These are phyloP conservation scores for Xanthorhoe designata DNA, from an alignment of 2,888 invertebrate species.

Conservation along the genomic window DNA sequence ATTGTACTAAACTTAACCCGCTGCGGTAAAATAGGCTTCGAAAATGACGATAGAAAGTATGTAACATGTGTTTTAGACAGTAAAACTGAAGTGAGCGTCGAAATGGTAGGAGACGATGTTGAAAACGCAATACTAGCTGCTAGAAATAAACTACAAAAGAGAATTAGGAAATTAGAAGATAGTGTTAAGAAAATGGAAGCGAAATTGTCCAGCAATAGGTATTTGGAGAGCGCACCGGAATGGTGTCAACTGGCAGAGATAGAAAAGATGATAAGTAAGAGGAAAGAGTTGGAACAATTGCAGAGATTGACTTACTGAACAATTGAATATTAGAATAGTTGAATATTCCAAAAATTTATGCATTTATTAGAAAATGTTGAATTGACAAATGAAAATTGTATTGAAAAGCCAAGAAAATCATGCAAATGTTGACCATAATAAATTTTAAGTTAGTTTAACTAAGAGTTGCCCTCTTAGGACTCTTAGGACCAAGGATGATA, in stretches of 20 bases:
- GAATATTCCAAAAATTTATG: too few relatives aligned
- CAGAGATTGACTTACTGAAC: constrained; percentile 62
- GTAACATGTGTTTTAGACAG: constrained; percentile 60
- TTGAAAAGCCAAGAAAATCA: too few relatives aligned
- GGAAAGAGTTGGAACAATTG: constrained; percentile 64
- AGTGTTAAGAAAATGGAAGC: constrained; percentile 62
- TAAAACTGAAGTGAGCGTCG: constrained; percentile 64
- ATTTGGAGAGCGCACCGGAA: constrained; percentile 57
- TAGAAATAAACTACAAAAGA: constrained; percentile 61
- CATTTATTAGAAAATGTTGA: too few relatives aligned
- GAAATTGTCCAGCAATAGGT: constrained; percentile 56
- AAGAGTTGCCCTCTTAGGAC: background rate
- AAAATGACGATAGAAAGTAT: constrained; percentile 51
- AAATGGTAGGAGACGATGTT: constrained; percentile 61
- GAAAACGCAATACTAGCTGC: constrained; percentile 58
- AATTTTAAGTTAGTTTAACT: too few relatives aligned
- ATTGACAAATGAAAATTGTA: too few relatives aligned
- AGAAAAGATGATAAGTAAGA: constrained; percentile 61
- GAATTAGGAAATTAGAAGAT: constrained; percentile 64
- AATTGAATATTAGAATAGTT: background rate
- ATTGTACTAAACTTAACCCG: constrained; percentile 63
- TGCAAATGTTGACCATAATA: too few relatives aligned
- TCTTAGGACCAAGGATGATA: too few relatives aligned
- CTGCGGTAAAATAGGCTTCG: constrained; percentile 55
- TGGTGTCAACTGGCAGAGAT: constrained; percentile 58